Evolutionary conservation across 2,113 vertebrate genomes (phyloP), one percentile per base, ranked within the genome.

Genomic region (Toxotes chatareus): DNA sequence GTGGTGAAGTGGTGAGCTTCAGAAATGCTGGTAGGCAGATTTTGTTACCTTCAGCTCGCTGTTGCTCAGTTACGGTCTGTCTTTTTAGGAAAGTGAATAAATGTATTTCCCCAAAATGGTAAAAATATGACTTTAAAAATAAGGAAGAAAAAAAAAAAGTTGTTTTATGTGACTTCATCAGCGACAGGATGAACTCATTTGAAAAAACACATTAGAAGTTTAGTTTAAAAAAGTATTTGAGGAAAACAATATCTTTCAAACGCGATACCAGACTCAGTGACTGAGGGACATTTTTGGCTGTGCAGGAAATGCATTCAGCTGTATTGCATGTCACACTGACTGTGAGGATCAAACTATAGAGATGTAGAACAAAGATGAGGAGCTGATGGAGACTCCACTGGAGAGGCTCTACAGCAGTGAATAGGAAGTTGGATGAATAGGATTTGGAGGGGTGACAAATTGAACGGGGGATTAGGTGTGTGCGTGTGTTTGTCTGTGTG

Each of bases 361-460:
- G 82, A 73, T 9, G 51, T 27, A 42, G 79, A 81, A 84, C 81
- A 82, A 83, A 86, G 76, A 76, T 72, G 79, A 71, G 71, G 38
- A 61, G 47, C 82, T 90, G 88, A 87, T 77, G 79, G 69, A 85
- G 89, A 72, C 85, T 75, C 81, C 51, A 68, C 78, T 84, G 78
- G 77, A 90, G 87, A 90, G 85, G 84, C 88, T 84, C 86, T 69
- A 80, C 88, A 76, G 79, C 82, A 32, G 12, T 86, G 79, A 86
- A 86, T 65, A 84, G 90, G 90, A 93, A 89, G 90, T 78, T 63
- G 82, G 60, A 79, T 90, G 91, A 91, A 93, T 84, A 40, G 87
- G 88, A 92, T 93, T 90, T 92, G 85, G 86, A 91, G 68, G 87
- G 84, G 82, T 87, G 87, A 89, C 91, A 86, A 91, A 91, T 87